Evolutionary conservation across 1,140 invertebrate species (phyloP).

Genomic region (Solenopsis fugax): DNA sequence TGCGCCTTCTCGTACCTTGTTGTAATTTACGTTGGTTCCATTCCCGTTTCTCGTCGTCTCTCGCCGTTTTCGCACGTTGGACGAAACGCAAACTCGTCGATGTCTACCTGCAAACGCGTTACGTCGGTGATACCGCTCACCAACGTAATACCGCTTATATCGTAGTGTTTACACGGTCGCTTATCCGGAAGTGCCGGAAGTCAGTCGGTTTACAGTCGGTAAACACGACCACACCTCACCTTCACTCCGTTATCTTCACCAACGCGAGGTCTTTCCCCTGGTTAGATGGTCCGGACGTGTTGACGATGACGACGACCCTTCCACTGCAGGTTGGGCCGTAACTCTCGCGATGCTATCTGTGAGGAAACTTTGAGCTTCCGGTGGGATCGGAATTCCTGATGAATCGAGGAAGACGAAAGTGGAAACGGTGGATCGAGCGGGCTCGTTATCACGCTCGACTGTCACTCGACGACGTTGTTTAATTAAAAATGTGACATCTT

Average conservation of each 20-base stretch:
- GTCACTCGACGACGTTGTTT: constrained; percentile 40
- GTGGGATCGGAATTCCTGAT: constrained; percentile 44
- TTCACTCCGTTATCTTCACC: constrained; percentile 64
- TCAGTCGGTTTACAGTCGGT: constrained; percentile 53
- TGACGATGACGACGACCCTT: constrained; percentile 40
- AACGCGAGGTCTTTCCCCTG: constrained; percentile 58
- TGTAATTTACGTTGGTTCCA: constrained; percentile 32
- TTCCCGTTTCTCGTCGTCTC: background rate
- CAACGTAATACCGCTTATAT: background rate
- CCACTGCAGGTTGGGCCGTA: constrained; percentile 45
- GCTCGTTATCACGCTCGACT: constrained; percentile 55
- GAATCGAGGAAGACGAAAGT: constrained; percentile 30
- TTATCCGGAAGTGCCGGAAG: constrained; percentile 68
- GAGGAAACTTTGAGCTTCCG: constrained; percentile 39
- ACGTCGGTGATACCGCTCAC: constrained; percentile 16
- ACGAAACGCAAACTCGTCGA: constrained; percentile 49
- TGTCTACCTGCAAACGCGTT: constrained; percentile 45
- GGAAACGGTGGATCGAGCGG: constrained; percentile 17
- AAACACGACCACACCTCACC: constrained; percentile 57
- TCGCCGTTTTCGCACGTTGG: constrained; percentile 4
- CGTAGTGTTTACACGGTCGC: constrained; percentile 49
- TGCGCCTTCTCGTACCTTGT: background rate
- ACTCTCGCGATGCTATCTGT: constrained; percentile 66
- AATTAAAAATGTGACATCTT: constrained; percentile 60
- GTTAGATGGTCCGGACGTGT: constrained; percentile 54